Conservation (phyloP, 1,140 invertebrate genomes). For the Pogonomyrmex barbatus region DNA sequence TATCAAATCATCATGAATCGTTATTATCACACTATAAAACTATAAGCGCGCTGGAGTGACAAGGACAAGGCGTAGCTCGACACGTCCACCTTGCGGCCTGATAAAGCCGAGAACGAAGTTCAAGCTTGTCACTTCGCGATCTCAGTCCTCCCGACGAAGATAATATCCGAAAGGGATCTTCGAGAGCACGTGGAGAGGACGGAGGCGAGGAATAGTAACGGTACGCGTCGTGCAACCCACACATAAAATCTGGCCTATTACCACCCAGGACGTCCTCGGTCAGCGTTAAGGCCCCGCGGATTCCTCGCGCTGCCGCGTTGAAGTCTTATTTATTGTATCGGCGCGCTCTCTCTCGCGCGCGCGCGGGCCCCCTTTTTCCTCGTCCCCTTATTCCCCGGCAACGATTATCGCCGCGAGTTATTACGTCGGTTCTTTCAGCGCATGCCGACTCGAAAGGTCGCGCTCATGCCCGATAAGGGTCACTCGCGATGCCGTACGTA, state of each 20-base stretch:
- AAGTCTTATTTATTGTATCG: constrained; percentile 79
- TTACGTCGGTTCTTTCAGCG: constrained; percentile 78
- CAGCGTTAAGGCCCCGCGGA: constrained; percentile 65
- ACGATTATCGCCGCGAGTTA: constrained; percentile 79
- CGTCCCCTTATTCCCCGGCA: constrained; percentile 32
- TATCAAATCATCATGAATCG: background rate
- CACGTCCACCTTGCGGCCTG: background rate
- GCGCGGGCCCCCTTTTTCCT: constrained; percentile 50
- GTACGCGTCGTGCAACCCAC: constrained; percentile 65
- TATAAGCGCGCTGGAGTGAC: background rate
- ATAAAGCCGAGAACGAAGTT: background rate
- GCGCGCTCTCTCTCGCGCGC: constrained; percentile 63
- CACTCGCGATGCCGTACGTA: constrained; percentile 72
- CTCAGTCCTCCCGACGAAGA: background rate
- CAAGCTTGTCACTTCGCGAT: background rate
- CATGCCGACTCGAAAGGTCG: constrained; percentile 72
- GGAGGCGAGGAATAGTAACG: constrained; percentile 61
- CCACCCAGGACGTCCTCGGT: constrained; percentile 73
- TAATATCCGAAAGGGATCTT: constrained; percentile 49
- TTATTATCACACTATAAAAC: background rate
- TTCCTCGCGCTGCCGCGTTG: constrained; percentile 69
- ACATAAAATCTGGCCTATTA: constrained; percentile 74
- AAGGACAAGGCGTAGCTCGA: background rate
- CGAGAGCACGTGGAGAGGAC: background rate
- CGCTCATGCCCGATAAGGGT: constrained; percentile 77